phyloP scores from a whole-genome alignment of 2,113 vertebrate species.

The Gavialis gangeticus region DNA sequence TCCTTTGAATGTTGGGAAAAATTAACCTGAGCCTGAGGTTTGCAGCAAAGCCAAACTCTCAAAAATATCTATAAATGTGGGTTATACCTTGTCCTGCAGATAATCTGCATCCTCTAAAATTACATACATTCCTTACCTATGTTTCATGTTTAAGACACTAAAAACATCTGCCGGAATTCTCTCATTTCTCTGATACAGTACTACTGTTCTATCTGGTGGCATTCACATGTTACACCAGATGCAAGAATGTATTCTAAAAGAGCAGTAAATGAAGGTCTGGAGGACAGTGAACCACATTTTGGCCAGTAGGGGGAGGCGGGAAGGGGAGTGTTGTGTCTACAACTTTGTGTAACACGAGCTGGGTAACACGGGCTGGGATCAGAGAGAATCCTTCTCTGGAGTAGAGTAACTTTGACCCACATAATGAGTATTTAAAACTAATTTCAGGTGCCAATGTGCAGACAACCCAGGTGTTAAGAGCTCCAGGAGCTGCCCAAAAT shows the following conservation, averaged over 20 bases:
- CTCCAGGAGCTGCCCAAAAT: too few relatives aligned
- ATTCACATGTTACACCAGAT: not conserved
- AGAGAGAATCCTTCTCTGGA: too few relatives aligned
- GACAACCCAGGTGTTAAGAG: too few relatives aligned
- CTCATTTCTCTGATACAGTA: not conserved
- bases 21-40: not conserved
- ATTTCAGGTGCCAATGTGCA: too few relatives aligned
- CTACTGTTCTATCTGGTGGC: not conserved
- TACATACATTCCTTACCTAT: not conserved
- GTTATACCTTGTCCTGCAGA: too few relatives aligned
- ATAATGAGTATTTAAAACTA: too few relatives aligned
- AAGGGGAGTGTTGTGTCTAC: too few relatives aligned
- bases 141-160: not conserved
- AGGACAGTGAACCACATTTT: too few relatives aligned
- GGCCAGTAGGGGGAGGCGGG: too few relatives aligned
- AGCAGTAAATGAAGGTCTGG: not conserved
- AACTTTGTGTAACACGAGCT: too few relatives aligned
- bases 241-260: not conserved
- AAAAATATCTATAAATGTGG: not conserved
- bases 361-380: too few relatives aligned
- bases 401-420: too few relatives aligned
- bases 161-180: not conserved
- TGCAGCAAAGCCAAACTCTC: not conserved
- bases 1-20: not conserved
- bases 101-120: not conserved